Percentiles rank a stretch among this genome's conserved stretches.
Evolutionary conservation across 2,888 invertebrate species (phyloP).

Genomic region (Crossocerus cetratus): DNA sequence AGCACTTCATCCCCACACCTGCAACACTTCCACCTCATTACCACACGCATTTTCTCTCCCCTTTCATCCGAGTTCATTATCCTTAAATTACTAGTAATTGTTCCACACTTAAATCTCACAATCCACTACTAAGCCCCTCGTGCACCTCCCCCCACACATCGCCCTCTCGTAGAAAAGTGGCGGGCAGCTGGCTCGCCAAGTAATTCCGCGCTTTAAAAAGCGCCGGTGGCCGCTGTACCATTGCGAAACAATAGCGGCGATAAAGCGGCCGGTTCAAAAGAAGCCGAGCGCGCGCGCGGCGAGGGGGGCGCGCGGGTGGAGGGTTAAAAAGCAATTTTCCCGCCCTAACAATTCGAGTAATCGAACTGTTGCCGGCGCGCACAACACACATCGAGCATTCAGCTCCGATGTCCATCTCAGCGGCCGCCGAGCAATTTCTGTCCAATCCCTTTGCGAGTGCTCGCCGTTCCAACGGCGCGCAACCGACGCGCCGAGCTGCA

Average conservation of each 20-base stretch:
- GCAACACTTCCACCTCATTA: no score
- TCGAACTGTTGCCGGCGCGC: conserved; percentile 42
- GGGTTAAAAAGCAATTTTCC: conserved; percentile 57
- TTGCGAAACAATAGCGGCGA: conserved; percentile 27
- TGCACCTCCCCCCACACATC: no score
- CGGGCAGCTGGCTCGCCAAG: no score
- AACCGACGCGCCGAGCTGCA: conserved; percentile 38
- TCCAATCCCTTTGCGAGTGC: conserved; percentile 59
- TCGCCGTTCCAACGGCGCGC: conserved; percentile 21
- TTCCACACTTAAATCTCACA: no score
- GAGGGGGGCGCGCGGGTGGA: neutral
- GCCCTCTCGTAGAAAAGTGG: no score
- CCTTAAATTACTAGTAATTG: no score
- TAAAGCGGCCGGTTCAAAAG: neutral
- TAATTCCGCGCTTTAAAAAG: no score
- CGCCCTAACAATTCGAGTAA: conserved; percentile 29
- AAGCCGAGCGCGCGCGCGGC: neutral
- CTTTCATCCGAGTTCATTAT: no score
- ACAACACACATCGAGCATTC: conserved; percentile 19
- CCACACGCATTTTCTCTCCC: no score
- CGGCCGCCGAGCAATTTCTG: conserved; percentile 56
- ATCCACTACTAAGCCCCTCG: no score
- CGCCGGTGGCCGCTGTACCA: no score
- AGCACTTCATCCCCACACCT: no score
- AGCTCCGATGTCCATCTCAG: conserved; percentile 26